A percentile compares a stretch with the other conserved stretches of the same genome.
Conservation (phyloP, 2,797 vertebrate species). For the Knipowitschia caucasica region DNA sequence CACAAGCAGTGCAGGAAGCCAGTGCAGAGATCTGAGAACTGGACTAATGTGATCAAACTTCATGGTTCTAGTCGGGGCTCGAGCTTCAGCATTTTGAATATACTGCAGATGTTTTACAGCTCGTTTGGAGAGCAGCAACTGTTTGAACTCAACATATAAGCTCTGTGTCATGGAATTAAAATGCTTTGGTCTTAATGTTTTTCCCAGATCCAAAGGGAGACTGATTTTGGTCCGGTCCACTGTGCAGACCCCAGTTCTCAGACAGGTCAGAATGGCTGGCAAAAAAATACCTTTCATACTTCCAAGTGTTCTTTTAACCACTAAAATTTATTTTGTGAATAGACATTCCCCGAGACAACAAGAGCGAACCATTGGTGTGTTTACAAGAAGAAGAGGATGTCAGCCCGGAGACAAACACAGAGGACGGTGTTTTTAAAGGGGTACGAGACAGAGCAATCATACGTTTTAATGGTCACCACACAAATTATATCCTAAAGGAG, state of each 20-base stretch:
- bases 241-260: slow-evolving; percentile 9
- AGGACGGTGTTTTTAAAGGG: slow-evolving; percentile 80
- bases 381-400: slow-evolving; percentile 59
- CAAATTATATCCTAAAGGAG: not conserved
- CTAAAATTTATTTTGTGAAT: slow-evolving; percentile 4
- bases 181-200: not conserved
- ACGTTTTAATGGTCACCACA: no score
- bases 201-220: slow-evolving; percentile 54
- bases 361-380: slow-evolving; percentile 60
- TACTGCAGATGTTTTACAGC: no score
- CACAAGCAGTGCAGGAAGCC: no score
- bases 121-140: no score
- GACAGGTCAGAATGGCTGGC: slow-evolving; percentile 26
- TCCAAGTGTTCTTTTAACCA: not conserved
- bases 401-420: slow-evolving; percentile 51
- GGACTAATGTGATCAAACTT: no score
- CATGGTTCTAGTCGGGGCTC: no score
- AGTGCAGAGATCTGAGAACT: no score
- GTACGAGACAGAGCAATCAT: slow-evolving; percentile 53
- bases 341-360: slow-evolving; percentile 67
- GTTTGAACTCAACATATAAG: no score
- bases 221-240: slow-evolving; percentile 30
- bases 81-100: no score
- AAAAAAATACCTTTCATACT: not conserved
- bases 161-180: no score